These are phyloP conservation scores for Charina bottae DNA, from an alignment of 2,113 vertebrate genomes.

Conservation along the genomic window DNA sequence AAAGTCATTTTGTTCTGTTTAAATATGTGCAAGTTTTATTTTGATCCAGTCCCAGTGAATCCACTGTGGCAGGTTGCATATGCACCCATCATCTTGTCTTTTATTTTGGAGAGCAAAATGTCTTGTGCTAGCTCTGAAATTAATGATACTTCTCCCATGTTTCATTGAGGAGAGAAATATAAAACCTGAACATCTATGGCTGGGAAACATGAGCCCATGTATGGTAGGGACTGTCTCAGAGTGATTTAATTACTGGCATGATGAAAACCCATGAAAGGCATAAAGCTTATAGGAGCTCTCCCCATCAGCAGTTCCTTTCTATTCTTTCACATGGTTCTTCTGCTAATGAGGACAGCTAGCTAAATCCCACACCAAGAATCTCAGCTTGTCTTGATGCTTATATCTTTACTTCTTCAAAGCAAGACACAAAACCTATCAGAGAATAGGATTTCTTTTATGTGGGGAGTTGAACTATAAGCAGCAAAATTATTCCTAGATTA, in stretches of 20 bases:
- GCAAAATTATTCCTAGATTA: background rate
- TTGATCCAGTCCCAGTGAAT: background rate
- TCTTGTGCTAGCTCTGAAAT: background rate
- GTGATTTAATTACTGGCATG: background rate
- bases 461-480: background rate
- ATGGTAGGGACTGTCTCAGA: slow-evolving; percentile 31
- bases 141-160: background rate
- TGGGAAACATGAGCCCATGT: slow-evolving; percentile 12
- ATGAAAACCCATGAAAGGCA: background rate
- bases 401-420: background rate
- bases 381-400: rapidly evolving
- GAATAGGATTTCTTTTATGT: rapidly evolving
- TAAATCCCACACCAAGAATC: background rate
- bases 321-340: background rate
- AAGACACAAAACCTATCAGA: background rate
- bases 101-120: background rate
- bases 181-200: background rate
- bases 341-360: background rate
- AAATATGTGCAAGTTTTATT: background rate
- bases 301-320: background rate
- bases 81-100: background rate
- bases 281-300: rapidly evolving
- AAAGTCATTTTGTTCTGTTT: background rate
- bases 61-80: background rate
- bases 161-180: background rate